Evolutionary conservation across 1,140 invertebrate genomes (phyloP), one percentile per base, ranked within the genome.

Genomic region (Agrypnia vestita): DNA sequence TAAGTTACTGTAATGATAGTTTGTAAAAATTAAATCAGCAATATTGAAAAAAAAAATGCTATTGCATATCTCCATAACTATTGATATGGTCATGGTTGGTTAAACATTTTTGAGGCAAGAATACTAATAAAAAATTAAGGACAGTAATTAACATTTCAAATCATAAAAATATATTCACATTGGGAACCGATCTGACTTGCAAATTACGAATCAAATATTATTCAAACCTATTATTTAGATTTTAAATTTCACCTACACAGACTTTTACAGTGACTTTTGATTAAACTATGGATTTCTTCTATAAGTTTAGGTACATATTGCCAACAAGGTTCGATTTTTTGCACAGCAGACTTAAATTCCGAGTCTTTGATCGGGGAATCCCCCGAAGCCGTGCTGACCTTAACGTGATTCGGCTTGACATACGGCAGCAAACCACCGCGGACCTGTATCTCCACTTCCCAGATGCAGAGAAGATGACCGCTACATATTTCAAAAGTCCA

Each of bases 401-500:
- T 46, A 15, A 75, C 73, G 15, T 75, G 15, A 10, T 61, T 13
- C n/a, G 71, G 71, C 51, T 43, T 55, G 19, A 15, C 19, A 19
- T 56, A 25, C 8, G 25, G 47, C 1, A 35, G n/a, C 0, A 13
- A 13, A 53, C 49, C 12, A 8, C 15, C 9, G 13, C 11, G 51
- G 19, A 43, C 13, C 3, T 35, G 8, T 13, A 73, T 44, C 25
- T 73, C 47, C 17, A 73, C 9, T 9, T 73, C 21, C 71, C 71
- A 73, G 15, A 73, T 55, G 21, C 11, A 55, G 0, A 56, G 35
- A 9, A 73, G 21, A 11, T 21, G 0, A 53, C 47, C 71, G 15
- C 51, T 73, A 49, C 47, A 53, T 11, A 73, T 56, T 55, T 56
- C 17, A 56, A 73, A 73, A 13, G 25, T 73, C 49, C 47, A 73